phyloP scores from a whole-genome alignment of 2,888 invertebrate genomes.

The Blastobasis adustella region DNA sequence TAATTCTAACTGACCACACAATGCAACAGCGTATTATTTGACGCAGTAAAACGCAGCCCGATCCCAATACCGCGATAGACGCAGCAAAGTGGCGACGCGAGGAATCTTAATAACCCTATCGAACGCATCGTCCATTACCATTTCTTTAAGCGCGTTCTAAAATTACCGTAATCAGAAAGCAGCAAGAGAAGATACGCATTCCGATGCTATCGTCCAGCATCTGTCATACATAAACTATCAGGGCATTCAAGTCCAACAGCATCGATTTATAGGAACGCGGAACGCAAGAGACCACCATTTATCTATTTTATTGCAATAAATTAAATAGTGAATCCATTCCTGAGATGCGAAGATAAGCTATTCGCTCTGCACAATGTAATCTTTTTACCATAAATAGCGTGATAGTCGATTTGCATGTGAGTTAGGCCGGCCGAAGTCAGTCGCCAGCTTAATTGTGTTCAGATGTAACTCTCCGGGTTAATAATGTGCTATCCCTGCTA shows the following conservation, averaged over 20 bases:
- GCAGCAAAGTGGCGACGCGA: background rate
- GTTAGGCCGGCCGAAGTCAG: conserved; percentile 39
- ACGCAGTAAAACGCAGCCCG: background rate
- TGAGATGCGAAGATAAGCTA: conserved; percentile 62
- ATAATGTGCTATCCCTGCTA: conserved; percentile 58
- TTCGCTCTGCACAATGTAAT: conserved; percentile 66
- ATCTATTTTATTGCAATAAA: conserved; percentile 71
- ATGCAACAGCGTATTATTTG: background rate
- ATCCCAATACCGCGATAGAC: background rate
- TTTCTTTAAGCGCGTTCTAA: conserved; percentile 23
- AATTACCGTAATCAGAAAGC: conserved; percentile 32
- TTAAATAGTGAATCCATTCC: conserved; percentile 61
- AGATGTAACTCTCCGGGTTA: conserved; percentile 36
- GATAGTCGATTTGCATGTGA: conserved; percentile 67
- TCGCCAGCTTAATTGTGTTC: conserved; percentile 57
- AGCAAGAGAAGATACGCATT: conserved; percentile 31
- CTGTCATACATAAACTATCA: conserved; percentile 42
- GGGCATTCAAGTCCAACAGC: conserved; percentile 24
- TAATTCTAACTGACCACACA: too few relatives aligned
- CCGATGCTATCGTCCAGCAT: conserved; percentile 39
- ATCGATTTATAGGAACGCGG: conserved; percentile 59
- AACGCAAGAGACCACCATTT: conserved; percentile 54
- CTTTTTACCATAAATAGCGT: conserved; percentile 67
- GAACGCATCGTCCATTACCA: conserved; percentile 25
- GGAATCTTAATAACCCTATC: conserved; percentile 1